phyloP scores from a whole-genome alignment of 2,113 vertebrate genomes.

The Muscicapa adusta region DNA sequence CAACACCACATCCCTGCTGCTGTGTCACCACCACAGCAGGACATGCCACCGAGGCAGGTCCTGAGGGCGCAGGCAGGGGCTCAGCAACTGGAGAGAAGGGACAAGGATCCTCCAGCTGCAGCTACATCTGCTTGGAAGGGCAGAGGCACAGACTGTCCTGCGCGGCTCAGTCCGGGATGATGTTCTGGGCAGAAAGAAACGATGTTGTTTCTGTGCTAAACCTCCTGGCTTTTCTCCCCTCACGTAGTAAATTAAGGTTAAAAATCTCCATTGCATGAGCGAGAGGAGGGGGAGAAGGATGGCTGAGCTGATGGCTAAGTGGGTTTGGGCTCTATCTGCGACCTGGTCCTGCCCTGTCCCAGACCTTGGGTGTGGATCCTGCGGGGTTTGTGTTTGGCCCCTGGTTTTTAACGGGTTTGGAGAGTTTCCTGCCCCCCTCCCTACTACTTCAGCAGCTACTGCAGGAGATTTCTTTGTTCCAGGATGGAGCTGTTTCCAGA shows the following conservation, averaged over 20 bases:
- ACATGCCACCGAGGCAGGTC: fast-evolving
- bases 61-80: background rate
- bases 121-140: fast-evolving
- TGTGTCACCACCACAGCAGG: background rate
- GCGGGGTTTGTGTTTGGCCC: background rate
- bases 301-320: background rate
- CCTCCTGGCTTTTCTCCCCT: background rate
- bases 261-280: background rate
- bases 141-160: background rate
- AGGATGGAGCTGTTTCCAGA: background rate
- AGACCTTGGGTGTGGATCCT: background rate
- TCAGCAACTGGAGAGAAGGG: background rate
- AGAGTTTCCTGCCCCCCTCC: background rate
- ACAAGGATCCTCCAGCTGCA: background rate
- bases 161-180: background rate
- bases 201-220: background rate
- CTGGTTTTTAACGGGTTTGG: background rate
- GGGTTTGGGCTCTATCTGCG: background rate
- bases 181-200: background rate
- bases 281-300: background rate
- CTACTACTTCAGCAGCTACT: background rate
- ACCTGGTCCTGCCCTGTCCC: background rate
- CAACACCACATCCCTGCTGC: background rate
- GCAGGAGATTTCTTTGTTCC: background rate
- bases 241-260: background rate